A percentile compares a stretch with the other conserved stretches of the same genome.
phyloP scores from a whole-genome alignment of 2,797 vertebrate species.

The Rachycentron canadum region DNA sequence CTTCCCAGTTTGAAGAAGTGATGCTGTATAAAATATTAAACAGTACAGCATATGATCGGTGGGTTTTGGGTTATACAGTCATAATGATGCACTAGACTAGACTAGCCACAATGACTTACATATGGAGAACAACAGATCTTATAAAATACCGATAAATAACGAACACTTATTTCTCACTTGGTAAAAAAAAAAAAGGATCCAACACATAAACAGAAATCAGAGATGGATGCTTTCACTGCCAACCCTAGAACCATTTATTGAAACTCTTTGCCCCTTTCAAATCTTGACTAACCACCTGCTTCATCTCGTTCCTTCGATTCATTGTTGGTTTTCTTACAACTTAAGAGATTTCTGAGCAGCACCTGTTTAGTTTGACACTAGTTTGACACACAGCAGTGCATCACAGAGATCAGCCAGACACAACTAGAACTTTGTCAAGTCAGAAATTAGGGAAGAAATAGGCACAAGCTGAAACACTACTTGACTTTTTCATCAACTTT shows the following conservation, averaged over 20 bases:
- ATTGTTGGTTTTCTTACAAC: conserved; percentile 41
- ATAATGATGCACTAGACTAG: conserved; percentile 30
- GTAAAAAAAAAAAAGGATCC: background rate
- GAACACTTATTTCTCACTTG: background rate
- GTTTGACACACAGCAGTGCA: conserved; percentile 21
- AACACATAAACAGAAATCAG: conserved; percentile 14
- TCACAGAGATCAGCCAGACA: conserved; percentile 16
- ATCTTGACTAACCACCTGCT: conserved; percentile 4
- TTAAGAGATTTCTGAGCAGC: conserved; percentile 44
- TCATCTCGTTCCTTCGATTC: conserved; percentile 26
- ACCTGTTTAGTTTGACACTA: conserved; percentile 55
- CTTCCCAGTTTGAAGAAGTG: conserved; percentile 34
- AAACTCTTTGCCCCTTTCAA: conserved; percentile 4
- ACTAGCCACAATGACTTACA: conserved; percentile 27
- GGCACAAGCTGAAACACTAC: conserved; percentile 50
- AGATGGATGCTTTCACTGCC: background rate
- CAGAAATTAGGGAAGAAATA: conserved; percentile 14
- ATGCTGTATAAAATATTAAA: conserved; percentile 52
- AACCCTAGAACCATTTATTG: conserved; percentile 2
- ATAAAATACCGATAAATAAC: conserved; percentile 36
- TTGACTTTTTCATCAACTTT: conserved; percentile 57
- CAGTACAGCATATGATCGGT: background rate
- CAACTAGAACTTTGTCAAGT: conserved; percentile 41
- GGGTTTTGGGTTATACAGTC: conserved; percentile 29
- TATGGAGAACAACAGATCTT: conserved; percentile 16